A percentile compares a stretch with the other conserved stretches of the same genome.
Evolutionary conservation across 2,888 invertebrate genomes (phyloP).

Genomic region (Lathronympha strigana): DNA sequence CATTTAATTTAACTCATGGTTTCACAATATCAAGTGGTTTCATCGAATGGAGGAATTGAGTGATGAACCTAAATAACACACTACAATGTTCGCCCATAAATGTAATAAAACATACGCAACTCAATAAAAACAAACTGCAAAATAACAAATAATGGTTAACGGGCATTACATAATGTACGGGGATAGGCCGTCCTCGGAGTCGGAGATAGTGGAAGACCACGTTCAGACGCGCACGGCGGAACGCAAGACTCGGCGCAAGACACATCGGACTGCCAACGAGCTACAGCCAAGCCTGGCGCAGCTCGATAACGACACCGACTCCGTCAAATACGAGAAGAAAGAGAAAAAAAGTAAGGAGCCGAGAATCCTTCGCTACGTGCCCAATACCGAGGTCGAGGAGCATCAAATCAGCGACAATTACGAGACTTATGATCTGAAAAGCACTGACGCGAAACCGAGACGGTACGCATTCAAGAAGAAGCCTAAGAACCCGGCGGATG

Average conservation of each 20-base stretch:
- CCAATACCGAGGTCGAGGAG: constrained; percentile 73
- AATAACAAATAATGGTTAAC: constrained; percentile 72
- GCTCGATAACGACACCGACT: constrained; percentile 77
- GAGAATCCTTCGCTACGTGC: constrained; percentile 71
- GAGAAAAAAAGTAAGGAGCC: constrained; percentile 78
- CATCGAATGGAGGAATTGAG: constrained; percentile 24
- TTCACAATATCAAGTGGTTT: constrained; percentile 37
- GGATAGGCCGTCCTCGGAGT: constrained; percentile 74
- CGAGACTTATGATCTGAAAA: constrained; percentile 74
- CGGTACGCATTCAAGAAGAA: constrained; percentile 74
- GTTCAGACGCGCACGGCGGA: constrained; percentile 70
- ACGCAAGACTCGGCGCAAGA: constrained; percentile 67
- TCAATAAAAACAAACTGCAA: constrained; percentile 41
- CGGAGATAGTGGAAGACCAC: constrained; percentile 76
- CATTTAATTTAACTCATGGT: constrained; percentile 44
- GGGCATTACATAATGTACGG: constrained; percentile 79
- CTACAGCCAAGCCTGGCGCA: constrained; percentile 71
- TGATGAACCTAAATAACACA: constrained; percentile 33
- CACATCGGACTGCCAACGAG: constrained; percentile 68
- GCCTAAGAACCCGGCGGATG: constrained; percentile 74
- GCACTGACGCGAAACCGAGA: constrained; percentile 67
- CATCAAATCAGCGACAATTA: constrained; percentile 73
- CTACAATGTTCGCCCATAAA: constrained; percentile 55
- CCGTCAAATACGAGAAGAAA: constrained; percentile 75
- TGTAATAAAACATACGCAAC: constrained; percentile 48